Conservation (phyloP, 2,797 vertebrate species). For the Prunella strophiata region DNA sequence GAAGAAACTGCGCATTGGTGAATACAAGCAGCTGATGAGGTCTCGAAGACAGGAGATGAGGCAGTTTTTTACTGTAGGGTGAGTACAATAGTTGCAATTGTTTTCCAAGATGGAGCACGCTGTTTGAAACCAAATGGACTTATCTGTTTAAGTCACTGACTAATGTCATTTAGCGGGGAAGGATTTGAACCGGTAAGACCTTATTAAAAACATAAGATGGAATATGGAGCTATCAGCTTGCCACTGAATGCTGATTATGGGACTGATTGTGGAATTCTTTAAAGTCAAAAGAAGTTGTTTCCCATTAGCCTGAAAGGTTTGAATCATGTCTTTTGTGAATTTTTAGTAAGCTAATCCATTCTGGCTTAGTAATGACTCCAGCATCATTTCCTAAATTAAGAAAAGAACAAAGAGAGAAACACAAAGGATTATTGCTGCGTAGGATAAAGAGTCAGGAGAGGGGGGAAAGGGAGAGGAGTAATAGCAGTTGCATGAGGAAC, state of each 20-base stretch:
- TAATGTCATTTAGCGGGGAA: not conserved
- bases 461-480: not conserved
- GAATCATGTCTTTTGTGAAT: slow-evolving; percentile 8
- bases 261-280: not conserved
- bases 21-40: slow-evolving; percentile 99
- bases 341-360: slow-evolving; percentile 13
- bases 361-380: not conserved
- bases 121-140: not conserved
- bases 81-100: slow-evolving; percentile 62
- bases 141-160: slow-evolving; percentile 14
- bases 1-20: slow-evolving; percentile 97
- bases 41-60: slow-evolving; percentile 98
- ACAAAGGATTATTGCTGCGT: not conserved
- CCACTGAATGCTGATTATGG: not conserved
- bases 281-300: slow-evolving; percentile 27
- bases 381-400: slow-evolving; percentile 23
- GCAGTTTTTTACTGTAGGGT: slow-evolving; percentile 99
- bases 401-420: slow-evolving; percentile 11
- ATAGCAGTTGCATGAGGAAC: not conserved
- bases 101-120: not conserved
- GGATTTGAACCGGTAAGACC: not conserved
- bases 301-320: slow-evolving; percentile 5
- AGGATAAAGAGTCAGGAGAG: not conserved
- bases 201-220: slow-evolving; percentile 1
- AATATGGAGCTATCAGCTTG: slow-evolving; percentile 14